Evolutionary conservation across 2,113 vertebrate species (phyloP).

Genomic region (Cyanoliseus patagonus): DNA sequence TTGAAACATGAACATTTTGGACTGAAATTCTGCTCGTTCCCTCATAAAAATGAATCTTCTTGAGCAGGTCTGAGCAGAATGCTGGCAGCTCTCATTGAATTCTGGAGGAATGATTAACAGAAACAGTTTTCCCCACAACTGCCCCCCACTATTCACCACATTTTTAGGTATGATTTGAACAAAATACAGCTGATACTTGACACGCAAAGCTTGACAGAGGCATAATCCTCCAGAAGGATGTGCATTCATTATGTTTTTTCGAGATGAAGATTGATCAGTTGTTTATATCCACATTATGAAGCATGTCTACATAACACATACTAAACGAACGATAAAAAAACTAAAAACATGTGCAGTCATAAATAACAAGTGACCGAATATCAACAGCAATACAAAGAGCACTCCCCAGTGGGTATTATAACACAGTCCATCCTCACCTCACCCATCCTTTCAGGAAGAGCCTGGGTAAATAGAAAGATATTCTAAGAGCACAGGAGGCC

Average conservation of each 20-base stretch:
- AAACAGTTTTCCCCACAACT: background rate
- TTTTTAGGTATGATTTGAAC: background rate
- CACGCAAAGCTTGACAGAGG: background rate
- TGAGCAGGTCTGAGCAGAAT: background rate
- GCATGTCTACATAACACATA: background rate
- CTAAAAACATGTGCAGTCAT: background rate
- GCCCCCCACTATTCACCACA: background rate
- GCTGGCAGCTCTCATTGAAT: background rate
- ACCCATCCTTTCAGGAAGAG: slow-evolving; percentile 38
- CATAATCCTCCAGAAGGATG: background rate
- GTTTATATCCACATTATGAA: background rate
- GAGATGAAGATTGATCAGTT: background rate
- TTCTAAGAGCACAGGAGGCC: background rate
- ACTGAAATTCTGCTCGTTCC: background rate
- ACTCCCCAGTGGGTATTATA: background rate
- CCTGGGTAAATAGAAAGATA: slow-evolving; percentile 8
- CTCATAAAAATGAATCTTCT: background rate
- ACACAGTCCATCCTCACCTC: background rate
- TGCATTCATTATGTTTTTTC: background rate
- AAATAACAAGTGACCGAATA: background rate
- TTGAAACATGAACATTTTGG: slow-evolving; percentile 7
- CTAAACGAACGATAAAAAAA: background rate
- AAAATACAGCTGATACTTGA: slow-evolving; percentile 2
- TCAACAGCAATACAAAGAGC: background rate
- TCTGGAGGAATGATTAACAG: background rate